Evolutionary conservation across 2,888 invertebrate species (phyloP).

Genomic region (Tetragonula carbonaria): DNA sequence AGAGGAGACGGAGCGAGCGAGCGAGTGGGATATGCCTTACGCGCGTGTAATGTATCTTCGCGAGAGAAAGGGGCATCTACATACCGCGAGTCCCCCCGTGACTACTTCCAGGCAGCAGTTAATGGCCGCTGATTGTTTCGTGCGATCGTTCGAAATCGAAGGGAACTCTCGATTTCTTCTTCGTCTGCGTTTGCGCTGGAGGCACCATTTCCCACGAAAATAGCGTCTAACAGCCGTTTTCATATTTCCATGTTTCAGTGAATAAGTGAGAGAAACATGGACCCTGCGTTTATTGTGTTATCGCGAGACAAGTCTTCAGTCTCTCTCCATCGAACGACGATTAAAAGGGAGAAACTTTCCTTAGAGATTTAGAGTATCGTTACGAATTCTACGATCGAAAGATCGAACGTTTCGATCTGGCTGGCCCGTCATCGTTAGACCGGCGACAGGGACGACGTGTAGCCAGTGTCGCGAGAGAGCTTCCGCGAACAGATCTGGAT

Average conservation of each 20-base stretch:
- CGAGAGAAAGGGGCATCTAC: conserved; percentile 62
- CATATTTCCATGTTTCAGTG: too few relatives aligned
- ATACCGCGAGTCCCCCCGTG: conserved; percentile 56
- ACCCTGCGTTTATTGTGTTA: too few relatives aligned
- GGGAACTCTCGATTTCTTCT: not conserved
- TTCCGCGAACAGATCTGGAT: conserved; percentile 58
- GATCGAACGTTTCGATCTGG: not conserved
- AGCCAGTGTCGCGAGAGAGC: conserved; percentile 34
- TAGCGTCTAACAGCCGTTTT: too few relatives aligned
- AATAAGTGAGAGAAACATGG: too few relatives aligned
- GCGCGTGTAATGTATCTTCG: conserved; percentile 62
- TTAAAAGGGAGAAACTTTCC: not conserved
- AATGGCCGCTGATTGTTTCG: conserved; percentile 14
- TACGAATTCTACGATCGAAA: not conserved
- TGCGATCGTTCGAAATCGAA: conserved; percentile 28
- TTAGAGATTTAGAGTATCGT: not conserved
- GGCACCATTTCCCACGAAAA: not conserved
- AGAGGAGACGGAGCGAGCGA: not conserved
- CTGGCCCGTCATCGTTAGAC: not conserved
- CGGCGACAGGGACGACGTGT: conserved; percentile 28
- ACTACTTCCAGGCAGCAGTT: not conserved
- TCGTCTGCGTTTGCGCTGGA: not conserved
- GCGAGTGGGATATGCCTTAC: conserved; percentile 33
- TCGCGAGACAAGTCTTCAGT: too few relatives aligned
- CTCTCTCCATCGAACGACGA: not conserved